Evolutionary conservation across 1,140 invertebrate species (phyloP).

Genomic region (Zophobas morio): DNA sequence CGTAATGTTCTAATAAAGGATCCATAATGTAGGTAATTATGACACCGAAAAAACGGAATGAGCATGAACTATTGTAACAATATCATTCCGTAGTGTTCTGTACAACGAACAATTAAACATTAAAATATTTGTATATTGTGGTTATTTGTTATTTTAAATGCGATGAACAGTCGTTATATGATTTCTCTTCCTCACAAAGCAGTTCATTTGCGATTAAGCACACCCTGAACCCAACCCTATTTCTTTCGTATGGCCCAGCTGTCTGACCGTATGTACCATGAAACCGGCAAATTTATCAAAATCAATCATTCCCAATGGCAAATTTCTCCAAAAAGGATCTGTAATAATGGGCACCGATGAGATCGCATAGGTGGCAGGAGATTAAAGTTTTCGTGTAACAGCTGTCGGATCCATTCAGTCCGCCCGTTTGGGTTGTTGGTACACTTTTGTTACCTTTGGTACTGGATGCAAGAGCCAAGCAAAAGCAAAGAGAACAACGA

Average conservation of each 20-base stretch:
- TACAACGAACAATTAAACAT: no score
- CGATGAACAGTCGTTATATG: no score
- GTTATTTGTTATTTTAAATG: no score
- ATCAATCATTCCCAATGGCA: slow-evolving; percentile 16
- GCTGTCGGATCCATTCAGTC: slow-evolving; percentile 28
- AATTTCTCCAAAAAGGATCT: slow-evolving; percentile 17
- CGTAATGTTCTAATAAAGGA: no score
- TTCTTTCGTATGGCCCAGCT: background rate
- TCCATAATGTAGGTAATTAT: no score
- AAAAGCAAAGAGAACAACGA: slow-evolving; percentile 35
- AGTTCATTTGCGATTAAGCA: no score
- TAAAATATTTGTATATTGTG: no score
- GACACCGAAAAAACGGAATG: no score
- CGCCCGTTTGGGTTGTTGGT: slow-evolving; percentile 29
- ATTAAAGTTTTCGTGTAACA: slow-evolving; percentile 36
- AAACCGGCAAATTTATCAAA: slow-evolving; percentile 17
- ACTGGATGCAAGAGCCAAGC: background rate
- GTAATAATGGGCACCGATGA: slow-evolving; percentile 33
- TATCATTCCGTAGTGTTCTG: no score
- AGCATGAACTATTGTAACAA: no score
- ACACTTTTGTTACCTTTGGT: slow-evolving; percentile 37
- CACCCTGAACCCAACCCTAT: no score
- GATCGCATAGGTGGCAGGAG: slow-evolving; percentile 24
- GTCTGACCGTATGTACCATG: background rate
- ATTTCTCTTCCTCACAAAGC: no score